Evolutionary conservation across 2,797 vertebrate genomes (phyloP), one percentile per base, ranked within the genome.

Genomic region (Pseudochirops corinnae): DNA sequence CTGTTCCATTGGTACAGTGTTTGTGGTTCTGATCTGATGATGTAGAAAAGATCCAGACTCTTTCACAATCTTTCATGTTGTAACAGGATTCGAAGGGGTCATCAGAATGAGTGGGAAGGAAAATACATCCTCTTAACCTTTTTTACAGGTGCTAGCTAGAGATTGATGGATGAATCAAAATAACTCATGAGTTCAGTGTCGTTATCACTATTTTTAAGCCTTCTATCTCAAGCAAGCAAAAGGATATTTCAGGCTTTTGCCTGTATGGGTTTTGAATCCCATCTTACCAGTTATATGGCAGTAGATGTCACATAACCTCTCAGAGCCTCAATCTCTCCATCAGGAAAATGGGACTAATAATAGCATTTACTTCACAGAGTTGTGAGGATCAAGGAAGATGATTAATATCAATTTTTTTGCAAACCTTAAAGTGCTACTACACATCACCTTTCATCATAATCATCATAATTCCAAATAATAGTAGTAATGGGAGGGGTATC

Each of bases 141-240:
- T 24, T 0, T 13, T 82, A 60, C 33, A 3, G 82, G 56, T n/a
- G 46, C 93, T 94, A 60, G 39, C 29, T 93, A 46, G 56, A 74
- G 87, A 94, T 92, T 93, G 92, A 62, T 87, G 56, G 94, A 92
- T 90, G 28, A 33, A 82, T 90, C 56, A 58, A 46, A 60, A 52
- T n/a, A 87, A 28, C 13, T 31, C 96, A 93, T 55, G 90, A 39
- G 62, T 92, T 91, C 92, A 96, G 67, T 92, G 57, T 55, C 92
- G 53, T 67, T 74, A 56, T 94, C 91, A 91, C 58, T 56, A 11
- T 93, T 10, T 96, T 50, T 10, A 39, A 33, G 39, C 33, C 21
- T 33, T 96, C 91, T 52, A 57, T 24, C 28, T 96, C 58, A 90
- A 93, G 90, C 1, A n/a, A 39, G 56, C 96, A 53, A 57, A 74